Evolutionary conservation across 2,113 vertebrate genomes (phyloP).

Genomic region (Antigone vipio): DNA sequence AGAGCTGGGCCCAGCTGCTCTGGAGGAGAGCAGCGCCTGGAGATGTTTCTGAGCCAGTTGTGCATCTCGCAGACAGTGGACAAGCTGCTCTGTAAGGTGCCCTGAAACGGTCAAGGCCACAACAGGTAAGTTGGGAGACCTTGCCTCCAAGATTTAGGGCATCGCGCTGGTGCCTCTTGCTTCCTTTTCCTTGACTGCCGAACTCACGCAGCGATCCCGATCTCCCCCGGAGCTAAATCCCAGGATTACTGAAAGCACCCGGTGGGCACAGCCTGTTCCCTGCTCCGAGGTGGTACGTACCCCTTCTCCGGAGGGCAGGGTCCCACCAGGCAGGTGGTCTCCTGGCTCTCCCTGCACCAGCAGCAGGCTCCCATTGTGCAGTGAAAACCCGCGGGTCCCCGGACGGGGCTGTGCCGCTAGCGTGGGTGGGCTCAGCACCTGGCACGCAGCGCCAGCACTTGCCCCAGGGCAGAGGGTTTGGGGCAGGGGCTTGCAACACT

Average conservation of each 20-base stretch:
- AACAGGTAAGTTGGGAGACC: not conserved
- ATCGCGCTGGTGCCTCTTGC: not conserved
- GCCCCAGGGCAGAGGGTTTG: not conserved
- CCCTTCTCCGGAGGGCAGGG: not conserved
- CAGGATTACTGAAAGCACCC: not conserved
- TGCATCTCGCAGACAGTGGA: not conserved
- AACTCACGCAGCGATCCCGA: not conserved
- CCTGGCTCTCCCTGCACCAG: not conserved
- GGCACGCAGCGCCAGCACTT: not conserved
- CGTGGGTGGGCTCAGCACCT: fast-evolving
- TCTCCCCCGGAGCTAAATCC: not conserved
- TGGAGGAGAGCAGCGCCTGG: not conserved
- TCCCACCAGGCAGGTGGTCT: not conserved
- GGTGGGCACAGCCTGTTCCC: not conserved
- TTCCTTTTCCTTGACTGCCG: not conserved
- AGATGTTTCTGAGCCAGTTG: not conserved
- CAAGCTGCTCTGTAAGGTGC: not conserved
- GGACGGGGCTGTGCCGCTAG: fast-evolving
- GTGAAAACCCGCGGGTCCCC: fast-evolving
- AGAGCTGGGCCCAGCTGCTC: not conserved
- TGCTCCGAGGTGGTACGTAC: fast-evolving
- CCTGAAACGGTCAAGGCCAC: not conserved
- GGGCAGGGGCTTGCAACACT: not conserved
- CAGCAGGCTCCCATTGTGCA: not conserved
- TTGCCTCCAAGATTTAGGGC: not conserved